Evolutionary conservation across 1,140 invertebrate genomes (phyloP), one percentile per base, ranked within the genome.

Genomic region (Magallana gigas): DNA sequence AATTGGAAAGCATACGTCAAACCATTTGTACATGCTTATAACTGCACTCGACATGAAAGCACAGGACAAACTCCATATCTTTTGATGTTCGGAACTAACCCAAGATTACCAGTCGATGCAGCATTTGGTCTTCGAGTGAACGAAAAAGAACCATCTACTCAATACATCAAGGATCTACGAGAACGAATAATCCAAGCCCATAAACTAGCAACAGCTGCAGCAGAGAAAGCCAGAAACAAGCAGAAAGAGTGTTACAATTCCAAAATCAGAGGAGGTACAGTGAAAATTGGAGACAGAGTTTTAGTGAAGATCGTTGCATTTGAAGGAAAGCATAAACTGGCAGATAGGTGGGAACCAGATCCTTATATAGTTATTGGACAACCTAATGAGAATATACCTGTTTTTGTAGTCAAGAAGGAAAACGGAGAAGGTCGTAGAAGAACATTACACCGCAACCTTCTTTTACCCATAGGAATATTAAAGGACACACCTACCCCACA

Each of bases 281-380:
- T 89, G n/a, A n/a, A 86, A 76, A 56, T 57, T 16, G 86, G 88
- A 59, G 88, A 89, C 71, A 57, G 88, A 85, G 86, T 89, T 59
- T 64, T 88, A 5, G 86, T 89, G 11, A 85, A 83, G 14, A 83
- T 81, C 23, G 36, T 89, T 7, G 71, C 80, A 29, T 82, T 85
- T 71, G 82, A 85, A 7, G 86, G 88, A 12, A 89, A 87, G 59
- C 83, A 88, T 36, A 88, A 89, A 76, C 36, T 89, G 9, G 48
- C 83, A 57, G 86, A 89, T 76, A 85, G 62, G 16, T 89, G 86
- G 86, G 68, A 87, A 82, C 12, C 76, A 14, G 64, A 87, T 14
- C 36, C 82, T 11, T 89, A 87, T 57, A 56, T 82, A 23, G 82
- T 87, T 14, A 16, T 80, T 12, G 16, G n/a, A 29, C 82, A 89